Evolutionary conservation across 1,140 invertebrate genomes (phyloP).

Genomic region (Calosoma granatense): DNA sequence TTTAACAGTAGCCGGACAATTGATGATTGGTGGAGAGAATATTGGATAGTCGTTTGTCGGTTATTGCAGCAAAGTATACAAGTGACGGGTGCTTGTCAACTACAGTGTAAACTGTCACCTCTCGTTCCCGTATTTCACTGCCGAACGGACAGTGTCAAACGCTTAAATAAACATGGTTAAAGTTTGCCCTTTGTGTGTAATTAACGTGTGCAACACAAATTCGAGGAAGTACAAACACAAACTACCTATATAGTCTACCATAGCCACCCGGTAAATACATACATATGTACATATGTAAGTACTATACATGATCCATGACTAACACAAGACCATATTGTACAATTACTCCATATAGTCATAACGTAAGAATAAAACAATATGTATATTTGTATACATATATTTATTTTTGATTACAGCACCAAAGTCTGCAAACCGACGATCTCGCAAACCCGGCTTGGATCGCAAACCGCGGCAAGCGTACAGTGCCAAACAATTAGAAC

Average conservation of each 20-base stretch:
- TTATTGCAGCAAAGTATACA: conserved; percentile 1
- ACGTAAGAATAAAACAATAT: no score
- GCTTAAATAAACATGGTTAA: conserved; percentile 9
- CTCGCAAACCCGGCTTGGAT: conserved; percentile 76
- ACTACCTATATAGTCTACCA: no score
- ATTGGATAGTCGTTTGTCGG: not conserved
- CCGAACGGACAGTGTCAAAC: conserved; percentile 7
- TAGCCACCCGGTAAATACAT: no score
- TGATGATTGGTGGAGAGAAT: no score
- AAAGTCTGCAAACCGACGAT: conserved; percentile 63
- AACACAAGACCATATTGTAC: no score
- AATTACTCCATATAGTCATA: no score
- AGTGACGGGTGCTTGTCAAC: conserved; percentile 14
- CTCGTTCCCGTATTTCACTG: conserved; percentile 8
- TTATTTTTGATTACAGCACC: conserved; percentile 54
- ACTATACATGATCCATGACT: no score
- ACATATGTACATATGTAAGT: no score
- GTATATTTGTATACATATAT: no score
- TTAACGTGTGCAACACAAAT: conserved; percentile 9
- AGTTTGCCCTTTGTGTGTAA: conserved; percentile 11
- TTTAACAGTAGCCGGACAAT: no score
- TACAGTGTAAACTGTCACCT: conserved; percentile 11
- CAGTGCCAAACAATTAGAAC: conserved; percentile 83
- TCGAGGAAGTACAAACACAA: not conserved
- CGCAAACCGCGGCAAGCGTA: conserved; percentile 92